Base-by-base conservation (phyloP, 2,113 vertebrate genomes). In the Poecile atricapillus region DNA sequence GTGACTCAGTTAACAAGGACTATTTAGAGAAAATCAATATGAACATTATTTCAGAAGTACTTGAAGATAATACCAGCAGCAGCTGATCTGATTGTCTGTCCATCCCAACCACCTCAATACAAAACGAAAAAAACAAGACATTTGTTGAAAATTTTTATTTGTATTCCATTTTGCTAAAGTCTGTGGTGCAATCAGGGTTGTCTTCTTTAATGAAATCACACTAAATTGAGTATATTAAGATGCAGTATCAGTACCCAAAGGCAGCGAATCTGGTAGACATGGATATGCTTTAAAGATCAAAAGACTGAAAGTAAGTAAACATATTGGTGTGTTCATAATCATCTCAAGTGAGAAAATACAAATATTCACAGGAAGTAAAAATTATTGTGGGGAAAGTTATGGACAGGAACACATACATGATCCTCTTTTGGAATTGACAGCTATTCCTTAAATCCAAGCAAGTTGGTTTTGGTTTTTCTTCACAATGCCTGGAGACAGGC, bases 331-430 rank as follows among this genome's bases (percentile, higher is more conserved):
- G 13, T 35, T 81, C 56, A 53, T 15, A 24, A 19, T 22, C 3
- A 70, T 14, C 31, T 71, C 19, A 87, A 56, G 0, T 17, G 8
- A 71, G 49, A 89, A 87, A 67, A 30, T 62, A 53, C 0, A 1
- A 83, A 60, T 69, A 80, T 55, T 35, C 15, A 1, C 37, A 92
- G 65, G 33, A 86, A 69, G 25, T 13, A 77, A 83, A 76, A 83
- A 49, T 16, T 71, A 47, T 8, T 69, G 11, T 0, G 0, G 4
- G 4, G 4, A 24, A 21, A 10, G 15, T 5, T 15, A 13, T 3
- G 15, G 14, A 3, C 2, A 2, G 16, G 20, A 24, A 53, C 24
- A 68, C 11, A 17, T 21, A 56, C 5, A 47, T 24, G 4, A 53
- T 3, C 7, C 11, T 53, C 3, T 23, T 89, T 80, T 43, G 53